A percentile compares a stretch with the other conserved stretches of the same genome.
Conservation (phyloP, 2,797 vertebrate genomes). For the Gephyroberyx darwinii region DNA sequence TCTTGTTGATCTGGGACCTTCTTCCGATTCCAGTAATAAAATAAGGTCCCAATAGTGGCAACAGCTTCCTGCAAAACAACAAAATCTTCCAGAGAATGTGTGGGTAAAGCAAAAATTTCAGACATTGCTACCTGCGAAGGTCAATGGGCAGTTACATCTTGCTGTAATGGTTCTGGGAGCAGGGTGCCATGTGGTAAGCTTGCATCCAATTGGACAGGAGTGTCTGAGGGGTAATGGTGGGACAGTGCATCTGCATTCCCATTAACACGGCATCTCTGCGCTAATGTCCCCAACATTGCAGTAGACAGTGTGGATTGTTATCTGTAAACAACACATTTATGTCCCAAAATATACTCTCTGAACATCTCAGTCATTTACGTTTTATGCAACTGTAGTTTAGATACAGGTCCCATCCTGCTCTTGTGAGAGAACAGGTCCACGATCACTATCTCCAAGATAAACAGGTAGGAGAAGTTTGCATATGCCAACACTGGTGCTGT, state of each 20-base stretch:
- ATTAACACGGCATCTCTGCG: background rate
- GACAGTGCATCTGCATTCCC: constrained; percentile 2
- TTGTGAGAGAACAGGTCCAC: too few relatives aligned
- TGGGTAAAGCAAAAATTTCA: too few relatives aligned
- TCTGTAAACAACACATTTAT: constrained; percentile 11
- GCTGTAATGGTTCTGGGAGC: background rate
- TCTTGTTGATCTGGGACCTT: too few relatives aligned
- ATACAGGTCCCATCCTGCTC: too few relatives aligned
- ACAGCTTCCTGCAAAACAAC: too few relatives aligned
- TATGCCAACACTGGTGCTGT: too few relatives aligned
- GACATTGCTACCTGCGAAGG: too few relatives aligned
- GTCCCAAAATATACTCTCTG: constrained; percentile 2
- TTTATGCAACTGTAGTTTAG: constrained; percentile 8
- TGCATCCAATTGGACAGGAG: background rate
- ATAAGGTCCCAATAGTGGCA: too few relatives aligned
- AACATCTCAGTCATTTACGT: constrained; percentile 12
- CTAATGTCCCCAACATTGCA: background rate
- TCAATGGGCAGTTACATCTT: background rate
- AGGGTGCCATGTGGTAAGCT: background rate
- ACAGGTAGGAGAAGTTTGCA: too few relatives aligned
- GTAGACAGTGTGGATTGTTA: constrained; percentile 17
- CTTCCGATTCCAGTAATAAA: too few relatives aligned
- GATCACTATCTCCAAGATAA: too few relatives aligned
- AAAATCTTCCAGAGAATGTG: too few relatives aligned
- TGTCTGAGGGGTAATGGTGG: background rate